Percentiles rank a stretch among this genome's conserved stretches.
These are phyloP conservation scores for Dendroctonus ponderosae DNA, from an alignment of 1,140 invertebrate genomes.

Conservation along the genomic window DNA sequence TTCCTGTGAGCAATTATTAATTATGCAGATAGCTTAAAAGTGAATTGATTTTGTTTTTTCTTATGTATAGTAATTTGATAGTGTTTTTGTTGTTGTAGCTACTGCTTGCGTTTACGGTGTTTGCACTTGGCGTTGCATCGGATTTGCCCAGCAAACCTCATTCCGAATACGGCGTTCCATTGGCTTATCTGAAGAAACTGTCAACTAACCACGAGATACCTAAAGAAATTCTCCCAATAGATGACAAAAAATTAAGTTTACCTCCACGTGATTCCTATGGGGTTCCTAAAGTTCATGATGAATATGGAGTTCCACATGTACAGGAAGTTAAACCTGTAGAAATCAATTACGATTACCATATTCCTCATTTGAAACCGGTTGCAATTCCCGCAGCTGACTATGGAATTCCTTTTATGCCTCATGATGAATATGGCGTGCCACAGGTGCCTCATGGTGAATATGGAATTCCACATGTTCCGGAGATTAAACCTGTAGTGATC, in stretches of 20 bases:
- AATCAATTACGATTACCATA: conserved; percentile 9
- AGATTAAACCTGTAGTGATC: conserved; percentile 3
- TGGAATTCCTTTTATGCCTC: not conserved
- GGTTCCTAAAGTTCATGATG: not conserved
- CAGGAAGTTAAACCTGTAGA: not conserved
- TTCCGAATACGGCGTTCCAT: conserved; percentile 18
- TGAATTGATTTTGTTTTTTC: not conserved
- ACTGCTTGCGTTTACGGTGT: not conserved
- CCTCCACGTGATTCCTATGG: conserved; percentile 7
- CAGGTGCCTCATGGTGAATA: conserved; percentile 9
- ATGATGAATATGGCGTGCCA: conserved; percentile 2
- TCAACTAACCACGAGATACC: not conserved
- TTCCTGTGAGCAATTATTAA: not conserved
- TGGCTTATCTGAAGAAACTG: conserved; percentile 4
- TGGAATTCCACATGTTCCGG: conserved; percentile 3
- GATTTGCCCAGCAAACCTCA: conserved; percentile 3
- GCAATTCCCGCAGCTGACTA: not conserved
- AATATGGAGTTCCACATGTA: conserved; percentile 2
- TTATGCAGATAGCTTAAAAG: not conserved
- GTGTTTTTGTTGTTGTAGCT: not conserved
- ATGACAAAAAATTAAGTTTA: not conserved
- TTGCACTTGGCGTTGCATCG: conserved; percentile 4
- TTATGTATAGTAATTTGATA: not conserved
- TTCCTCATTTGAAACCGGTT: conserved; percentile 1
- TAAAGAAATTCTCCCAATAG: conserved; percentile 5